These are phyloP conservation scores for Danio choprae DNA, from an alignment of 2,797 vertebrate genomes.

Conservation along the genomic window DNA sequence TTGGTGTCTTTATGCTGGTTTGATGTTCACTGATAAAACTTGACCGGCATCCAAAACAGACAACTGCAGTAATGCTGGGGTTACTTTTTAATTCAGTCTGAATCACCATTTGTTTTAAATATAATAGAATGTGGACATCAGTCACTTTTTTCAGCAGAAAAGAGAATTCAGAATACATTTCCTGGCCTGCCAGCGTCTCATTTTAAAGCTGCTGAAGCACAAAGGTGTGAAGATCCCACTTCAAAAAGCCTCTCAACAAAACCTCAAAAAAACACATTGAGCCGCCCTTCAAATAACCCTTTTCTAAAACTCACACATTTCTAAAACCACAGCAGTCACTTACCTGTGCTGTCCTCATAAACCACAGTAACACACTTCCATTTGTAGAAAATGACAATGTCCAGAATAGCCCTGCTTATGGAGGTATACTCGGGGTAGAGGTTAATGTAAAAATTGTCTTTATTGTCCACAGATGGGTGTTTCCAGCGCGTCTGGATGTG, in stretches of 20 bases:
- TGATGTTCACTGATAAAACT: neutral
- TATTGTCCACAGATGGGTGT: constrained; percentile 91
- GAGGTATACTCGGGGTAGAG: constrained; percentile 93
- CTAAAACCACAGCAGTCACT: constrained; percentile 21
- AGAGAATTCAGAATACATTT: neutral
- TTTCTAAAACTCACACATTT: neutral
- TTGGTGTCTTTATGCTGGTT: neutral
- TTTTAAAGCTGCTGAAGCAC: neutral
- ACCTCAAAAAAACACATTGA: constrained; percentile 21
- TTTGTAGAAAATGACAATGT: constrained; percentile 92
- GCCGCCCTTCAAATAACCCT: constrained; percentile 2
- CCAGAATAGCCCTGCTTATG: constrained; percentile 92
- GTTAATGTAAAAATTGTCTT: constrained; percentile 95
- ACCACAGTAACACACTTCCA: constrained; percentile 94
- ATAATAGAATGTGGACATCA: constrained; percentile 3
- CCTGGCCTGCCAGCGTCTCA: constrained; percentile 3
- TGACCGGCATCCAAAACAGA: neutral
- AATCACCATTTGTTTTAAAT: constrained; percentile 26
- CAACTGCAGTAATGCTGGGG: neutral
- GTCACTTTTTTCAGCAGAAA: neutral
- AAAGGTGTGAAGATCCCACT: constrained; percentile 27
- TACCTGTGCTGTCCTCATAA: constrained; percentile 94
- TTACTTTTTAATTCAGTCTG: neutral
- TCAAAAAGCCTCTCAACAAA: constrained; percentile 30
- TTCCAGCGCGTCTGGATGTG: constrained; percentile 98